These are phyloP conservation scores for Drosophila serrata DNA, from an alignment of 1,140 invertebrate genomes.

Conservation along the genomic window DNA sequence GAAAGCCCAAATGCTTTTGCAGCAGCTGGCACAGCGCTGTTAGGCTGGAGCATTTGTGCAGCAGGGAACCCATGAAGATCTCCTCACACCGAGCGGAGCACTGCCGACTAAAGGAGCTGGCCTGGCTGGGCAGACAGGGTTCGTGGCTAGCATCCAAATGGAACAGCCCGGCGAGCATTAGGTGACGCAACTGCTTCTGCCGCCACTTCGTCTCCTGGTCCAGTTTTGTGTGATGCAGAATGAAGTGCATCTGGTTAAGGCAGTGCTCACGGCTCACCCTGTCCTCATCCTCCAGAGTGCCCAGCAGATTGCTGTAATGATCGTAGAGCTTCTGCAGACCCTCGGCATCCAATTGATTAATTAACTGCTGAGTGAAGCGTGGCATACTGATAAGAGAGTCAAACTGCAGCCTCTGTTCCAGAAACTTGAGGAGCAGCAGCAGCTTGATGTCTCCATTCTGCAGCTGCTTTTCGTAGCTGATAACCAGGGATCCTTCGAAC, in stretches of 20 bases:
- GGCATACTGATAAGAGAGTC: conserved; percentile 35
- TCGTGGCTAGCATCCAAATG: conserved; percentile 29
- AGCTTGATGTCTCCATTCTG: conserved; percentile 36
- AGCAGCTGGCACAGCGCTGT: conserved; percentile 6
- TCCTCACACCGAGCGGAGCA: conserved; percentile 48
- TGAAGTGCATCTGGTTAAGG: conserved; percentile 51
- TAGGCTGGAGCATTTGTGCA: conserved; percentile 32
- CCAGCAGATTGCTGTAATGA: conserved; percentile 21
- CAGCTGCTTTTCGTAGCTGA: conserved; percentile 37
- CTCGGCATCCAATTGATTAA: conserved; percentile 4
- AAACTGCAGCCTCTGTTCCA: conserved; percentile 27
- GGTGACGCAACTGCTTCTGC: conserved; percentile 4
- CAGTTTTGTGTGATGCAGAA: conserved; percentile 29
- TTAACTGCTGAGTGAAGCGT: conserved; percentile 23
- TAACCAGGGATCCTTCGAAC: conserved; percentile 37
- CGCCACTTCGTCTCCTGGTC: conserved; percentile 26
- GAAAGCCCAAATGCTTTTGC: conserved; percentile 1
- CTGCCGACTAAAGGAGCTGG: conserved; percentile 48
- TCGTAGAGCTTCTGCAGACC: conserved; percentile 29
- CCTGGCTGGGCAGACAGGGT: conserved; percentile 12
- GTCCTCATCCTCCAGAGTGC: conserved; percentile 3
- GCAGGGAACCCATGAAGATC: conserved; percentile 35
- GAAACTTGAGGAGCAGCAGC: conserved; percentile 23
- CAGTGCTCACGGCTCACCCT: conserved; percentile 19
- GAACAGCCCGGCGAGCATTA: conserved; percentile 30